Base-by-base conservation (phyloP, 2,797 vertebrate species). In the Miichthys miiuy region DNA sequence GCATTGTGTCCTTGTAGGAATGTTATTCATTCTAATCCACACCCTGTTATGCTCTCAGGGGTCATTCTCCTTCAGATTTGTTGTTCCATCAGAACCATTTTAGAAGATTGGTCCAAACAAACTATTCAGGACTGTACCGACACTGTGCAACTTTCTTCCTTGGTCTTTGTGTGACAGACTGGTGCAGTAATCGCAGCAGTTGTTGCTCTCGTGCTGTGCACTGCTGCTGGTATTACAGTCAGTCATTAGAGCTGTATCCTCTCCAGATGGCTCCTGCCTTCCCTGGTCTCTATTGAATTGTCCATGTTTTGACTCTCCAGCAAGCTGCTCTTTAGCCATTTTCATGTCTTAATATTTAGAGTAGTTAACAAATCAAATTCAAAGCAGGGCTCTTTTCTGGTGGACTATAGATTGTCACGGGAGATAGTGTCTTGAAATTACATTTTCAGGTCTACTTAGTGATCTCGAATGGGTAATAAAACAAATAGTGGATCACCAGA, bases 201-300 rank as follows among this genome's bases (percentile, higher is more conserved):
- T 81, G 75, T 81, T 75, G 41, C 87, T 91, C 83, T 82, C 48
- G 12, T 72, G 82, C 85, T 86, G 76, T 90, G 79, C 25, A 20
- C 73, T 81, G 72, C 83, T 88, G 75, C 85, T 91, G 89, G 80
- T 92, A 81, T 90, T 89, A 80, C 68, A 89, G 80, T 84, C 89
- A 89, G 82, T 92, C 92, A 93, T 91, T 85, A 90, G 77, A 86
- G 75, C 81, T 72, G 79, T 80, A 87, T 92, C 89, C 91, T 82
- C 88, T 93, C 93, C 93, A 93, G 92, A 94, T 94, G 94, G 94
- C 92, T 87, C 80, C 86, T 81, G 84, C 87, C 81, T 80, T 74
- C 57, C 52, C 68, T 66, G 68, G 21, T 77, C 74, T 88, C 88
- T 86, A 90, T 93, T 93, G 82, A 93, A 92, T 93, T 94, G 90